These are phyloP conservation scores for Lanius collurio DNA, from an alignment of 2,113 vertebrate species.

Conservation along the genomic window DNA sequence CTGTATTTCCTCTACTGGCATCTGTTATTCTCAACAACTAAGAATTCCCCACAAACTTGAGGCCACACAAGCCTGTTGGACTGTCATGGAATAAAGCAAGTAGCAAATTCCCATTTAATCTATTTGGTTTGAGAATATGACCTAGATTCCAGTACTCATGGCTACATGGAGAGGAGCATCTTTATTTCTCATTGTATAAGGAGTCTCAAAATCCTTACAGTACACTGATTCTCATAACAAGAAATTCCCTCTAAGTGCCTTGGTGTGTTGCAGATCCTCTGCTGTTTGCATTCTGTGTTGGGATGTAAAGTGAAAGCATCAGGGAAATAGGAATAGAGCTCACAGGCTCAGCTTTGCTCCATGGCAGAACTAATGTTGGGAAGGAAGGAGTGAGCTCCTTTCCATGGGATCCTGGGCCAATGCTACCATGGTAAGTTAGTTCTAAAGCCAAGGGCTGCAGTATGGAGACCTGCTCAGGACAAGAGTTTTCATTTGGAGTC, in stretches of 20 bases:
- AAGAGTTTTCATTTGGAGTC: background rate
- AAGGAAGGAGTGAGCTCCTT: background rate
- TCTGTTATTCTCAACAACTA: background rate
- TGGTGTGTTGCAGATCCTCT: background rate
- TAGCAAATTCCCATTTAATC: background rate
- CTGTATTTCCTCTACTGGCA: background rate
- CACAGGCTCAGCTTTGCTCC: background rate
- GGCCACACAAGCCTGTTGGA: background rate
- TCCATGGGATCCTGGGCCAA: background rate
- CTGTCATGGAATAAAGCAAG: background rate
- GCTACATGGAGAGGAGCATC: background rate
- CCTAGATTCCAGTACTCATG: conserved; percentile 1
- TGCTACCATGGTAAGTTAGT: background rate
- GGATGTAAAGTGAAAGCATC: background rate
- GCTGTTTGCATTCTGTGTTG: background rate
- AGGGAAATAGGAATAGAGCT: background rate
- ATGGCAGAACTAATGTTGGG: background rate
- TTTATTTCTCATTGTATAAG: background rate
- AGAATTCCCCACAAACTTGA: background rate
- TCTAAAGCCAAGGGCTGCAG: background rate
- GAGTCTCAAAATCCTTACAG: background rate
- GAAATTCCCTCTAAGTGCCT: background rate
- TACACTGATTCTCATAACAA: background rate
- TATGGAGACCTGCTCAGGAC: background rate
- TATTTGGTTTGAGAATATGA: background rate